Base-by-base conservation (phyloP, 2,888 invertebrate species). In the Phragmatobia fuliginosa region DNA sequence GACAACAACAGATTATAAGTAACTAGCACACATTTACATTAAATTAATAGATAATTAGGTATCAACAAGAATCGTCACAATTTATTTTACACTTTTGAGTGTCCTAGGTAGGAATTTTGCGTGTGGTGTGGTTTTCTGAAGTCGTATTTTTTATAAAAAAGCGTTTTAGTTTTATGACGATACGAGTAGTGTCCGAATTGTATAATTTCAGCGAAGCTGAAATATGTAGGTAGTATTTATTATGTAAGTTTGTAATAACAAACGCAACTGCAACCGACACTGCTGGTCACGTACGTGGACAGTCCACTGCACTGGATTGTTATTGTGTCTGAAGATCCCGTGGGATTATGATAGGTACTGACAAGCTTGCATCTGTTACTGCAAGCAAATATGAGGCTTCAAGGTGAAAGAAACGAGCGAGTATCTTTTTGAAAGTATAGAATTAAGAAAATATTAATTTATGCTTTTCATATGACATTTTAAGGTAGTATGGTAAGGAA, bases 331-430 rank as follows among this genome's bases (percentile, higher is more conserved):
- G 85, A 76, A 81, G 83, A 83, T 89, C 90, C 87, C 88, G 45
- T 58, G 70, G 62, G 66, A 91, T 80, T 75, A 28, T 79, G 82
- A 84, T 76, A 77, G 80, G 78, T 79, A 78, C 68, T 84, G 84
- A 86, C 82, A 80, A 80, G 75, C 84, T 92, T 91, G 92, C 94
- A 93, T 93, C 93, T 93, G 92, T 88, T 88, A 85, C 82, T 85
- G 90, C 90, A 90, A 89, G 88, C 85, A 85, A 87, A 88, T 85
- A 85, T 83, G 74, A 71, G 28, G 38, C 25, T 31, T 5, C 58
- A 74, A 74, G 73, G 7, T 11, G 73, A 25, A 45, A 52, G 72
- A 71, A 67, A 59, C 21, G 14, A 71, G 83, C 76, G 78, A 58
- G 28, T 67, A 14, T 25, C 25, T 61, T 61, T 2, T 3, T 6